Conservation (phyloP, 2,888 invertebrate species). For the Rotaria sp. region DNA sequence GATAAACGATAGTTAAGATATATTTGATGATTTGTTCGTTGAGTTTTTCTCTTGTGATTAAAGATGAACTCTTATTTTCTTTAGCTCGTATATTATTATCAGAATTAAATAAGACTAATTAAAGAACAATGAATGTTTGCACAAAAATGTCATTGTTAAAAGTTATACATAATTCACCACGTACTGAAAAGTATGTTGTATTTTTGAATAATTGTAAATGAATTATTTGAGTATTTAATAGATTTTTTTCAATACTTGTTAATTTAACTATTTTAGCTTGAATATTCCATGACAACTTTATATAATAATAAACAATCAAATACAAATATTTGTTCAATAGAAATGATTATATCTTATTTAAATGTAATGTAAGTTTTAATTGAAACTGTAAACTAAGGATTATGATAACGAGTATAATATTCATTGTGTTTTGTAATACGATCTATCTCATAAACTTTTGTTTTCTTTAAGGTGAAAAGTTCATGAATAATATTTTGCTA, state of each 20-base stretch:
- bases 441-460: neutral
- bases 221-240: neutral
- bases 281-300: neutral
- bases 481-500: conserved; percentile 76
- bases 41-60: neutral
- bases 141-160: neutral
- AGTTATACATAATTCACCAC: neutral
- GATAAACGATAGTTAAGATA: neutral
- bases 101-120: neutral
- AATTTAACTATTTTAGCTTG: neutral
- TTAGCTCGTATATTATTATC: neutral
- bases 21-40: neutral
- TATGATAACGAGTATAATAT: neutral
- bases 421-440: neutral
- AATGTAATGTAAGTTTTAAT: neutral
- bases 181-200: neutral
- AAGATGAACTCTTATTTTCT: neutral
- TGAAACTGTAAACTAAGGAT: too few relatives aligned
- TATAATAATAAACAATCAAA: neutral
- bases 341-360: neutral
- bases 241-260: neutral
- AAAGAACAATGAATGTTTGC: neutral
- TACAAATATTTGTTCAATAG: neutral
- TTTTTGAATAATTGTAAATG: neutral
- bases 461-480: conserved; percentile 70